Percentiles rank a stretch among this genome's conserved stretches.
phyloP scores from a whole-genome alignment of 2,113 vertebrate genomes.

The Brachyistius frenatus region DNA sequence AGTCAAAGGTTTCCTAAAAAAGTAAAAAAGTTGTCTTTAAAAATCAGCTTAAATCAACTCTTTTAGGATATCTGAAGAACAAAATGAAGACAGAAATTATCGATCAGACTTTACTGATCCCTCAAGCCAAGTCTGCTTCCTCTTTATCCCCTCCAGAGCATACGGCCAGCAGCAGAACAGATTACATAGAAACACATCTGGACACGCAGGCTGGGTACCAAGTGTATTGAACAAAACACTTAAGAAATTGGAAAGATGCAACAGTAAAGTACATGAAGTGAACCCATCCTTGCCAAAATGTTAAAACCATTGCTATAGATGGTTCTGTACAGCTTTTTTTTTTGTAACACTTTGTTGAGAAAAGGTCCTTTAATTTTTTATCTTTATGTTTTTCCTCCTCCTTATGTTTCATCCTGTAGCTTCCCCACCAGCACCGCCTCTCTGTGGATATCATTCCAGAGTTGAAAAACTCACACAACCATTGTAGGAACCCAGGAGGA shows the following conservation, averaged over 20 bases:
- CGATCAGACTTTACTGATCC: too few relatives aligned
- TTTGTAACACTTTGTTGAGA: neutral
- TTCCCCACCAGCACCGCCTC: constrained; percentile 88
- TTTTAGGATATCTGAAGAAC: too few relatives aligned
- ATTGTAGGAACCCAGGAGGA: constrained; percentile 91
- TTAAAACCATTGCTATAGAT: too few relatives aligned
- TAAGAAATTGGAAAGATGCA: too few relatives aligned
- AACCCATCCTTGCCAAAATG: too few relatives aligned
- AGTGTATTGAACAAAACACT: too few relatives aligned
- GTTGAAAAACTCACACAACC: constrained; percentile 87
- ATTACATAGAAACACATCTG: constrained; percentile 12
- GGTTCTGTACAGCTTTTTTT: too few relatives aligned
- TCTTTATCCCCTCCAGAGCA: neutral
- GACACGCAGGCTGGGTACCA: neutral
- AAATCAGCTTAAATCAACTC: too few relatives aligned
- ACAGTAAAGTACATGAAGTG: too few relatives aligned
- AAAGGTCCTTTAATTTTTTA: neutral
- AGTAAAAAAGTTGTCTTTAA: too few relatives aligned
- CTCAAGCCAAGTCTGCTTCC: constrained; percentile 6
- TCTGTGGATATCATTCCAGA: constrained; percentile 89
- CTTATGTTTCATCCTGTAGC: constrained; percentile 53
- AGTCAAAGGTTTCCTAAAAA: too few relatives aligned
- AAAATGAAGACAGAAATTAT: too few relatives aligned
- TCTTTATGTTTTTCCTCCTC: neutral
- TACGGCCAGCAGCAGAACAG: constrained; percentile 4